A percentile compares a stretch with the other conserved stretches of the same genome.
phyloP scores from a whole-genome alignment of 2,797 vertebrate genomes.

The Phylloscopus collybita region DNA sequence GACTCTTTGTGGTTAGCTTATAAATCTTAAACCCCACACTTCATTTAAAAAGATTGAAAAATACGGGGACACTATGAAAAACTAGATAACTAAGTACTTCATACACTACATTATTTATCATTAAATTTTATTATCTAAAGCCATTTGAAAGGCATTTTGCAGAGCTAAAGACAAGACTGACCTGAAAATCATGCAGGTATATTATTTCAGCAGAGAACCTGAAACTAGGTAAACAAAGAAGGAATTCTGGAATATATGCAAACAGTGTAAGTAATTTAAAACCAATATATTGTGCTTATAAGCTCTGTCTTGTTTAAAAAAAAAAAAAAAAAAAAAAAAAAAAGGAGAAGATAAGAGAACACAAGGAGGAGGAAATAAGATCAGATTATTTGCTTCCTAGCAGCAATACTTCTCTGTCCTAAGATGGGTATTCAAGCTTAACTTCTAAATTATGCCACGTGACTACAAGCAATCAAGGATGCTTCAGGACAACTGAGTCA shows the following conservation, averaged over 20 bases:
- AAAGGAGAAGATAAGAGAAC: not conserved
- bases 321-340: not conserved
- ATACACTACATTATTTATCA: not conserved
- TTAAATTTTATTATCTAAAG: not conserved
- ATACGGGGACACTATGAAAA: not conserved
- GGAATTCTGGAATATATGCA: not conserved
- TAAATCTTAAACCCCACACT: not conserved
- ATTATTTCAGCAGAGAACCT: not conserved
- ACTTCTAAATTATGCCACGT: not conserved
- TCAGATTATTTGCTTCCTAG: not conserved
- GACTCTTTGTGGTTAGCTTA: not conserved
- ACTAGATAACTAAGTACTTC: not conserved
- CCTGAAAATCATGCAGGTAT: not conserved
- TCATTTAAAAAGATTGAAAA: not conserved
- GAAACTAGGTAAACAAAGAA: slow-evolving; percentile 20
- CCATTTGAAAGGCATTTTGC: not conserved
- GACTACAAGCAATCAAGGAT: not conserved
- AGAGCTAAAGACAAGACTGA: not conserved
- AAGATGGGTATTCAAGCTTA: not conserved
- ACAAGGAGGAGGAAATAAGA: not conserved
- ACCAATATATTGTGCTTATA: not conserved
- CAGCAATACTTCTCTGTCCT: not conserved
- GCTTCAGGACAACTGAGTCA: not conserved
- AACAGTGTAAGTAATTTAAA: not conserved
- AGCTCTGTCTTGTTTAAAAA: not conserved